phyloP scores from a whole-genome alignment of 1,140 invertebrate species.

The Metopolophium dirhodum region DNA sequence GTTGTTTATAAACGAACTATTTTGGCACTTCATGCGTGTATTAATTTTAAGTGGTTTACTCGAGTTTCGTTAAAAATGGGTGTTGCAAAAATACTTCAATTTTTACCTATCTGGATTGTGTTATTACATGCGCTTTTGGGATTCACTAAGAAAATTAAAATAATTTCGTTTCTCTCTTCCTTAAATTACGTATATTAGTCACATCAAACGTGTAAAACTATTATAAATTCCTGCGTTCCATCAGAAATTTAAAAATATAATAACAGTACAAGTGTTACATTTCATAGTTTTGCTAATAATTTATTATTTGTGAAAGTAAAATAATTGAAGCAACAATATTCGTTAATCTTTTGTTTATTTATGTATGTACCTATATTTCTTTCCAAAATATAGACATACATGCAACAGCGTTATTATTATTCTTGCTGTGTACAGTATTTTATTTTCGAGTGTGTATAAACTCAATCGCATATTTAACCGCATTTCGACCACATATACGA shows the following conservation, averaged over 20 bases:
- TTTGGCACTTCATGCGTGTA: too few relatives aligned
- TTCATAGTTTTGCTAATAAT: not conserved
- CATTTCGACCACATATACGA: not conserved
- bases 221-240: not conserved
- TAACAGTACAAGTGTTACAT: not conserved
- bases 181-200: not conserved
- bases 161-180: not conserved
- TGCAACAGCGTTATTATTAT: not conserved
- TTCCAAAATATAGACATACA: not conserved
- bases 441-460: not conserved
- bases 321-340: too few relatives aligned
- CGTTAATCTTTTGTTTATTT: not conserved
- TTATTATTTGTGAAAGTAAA: too few relatives aligned
- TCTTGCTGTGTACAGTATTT: not conserved
- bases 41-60: not conserved
- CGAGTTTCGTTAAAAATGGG: not conserved
- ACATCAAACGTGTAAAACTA: not conserved
- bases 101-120: too few relatives aligned
- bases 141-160: not conserved
- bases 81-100: not conserved
- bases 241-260: not conserved
- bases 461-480: not conserved
- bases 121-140: rapidly evolving
- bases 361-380: not conserved
- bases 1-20: not conserved